phyloP scores from a whole-genome alignment of 2,797 vertebrate species.

The Serranus cabrilla region DNA sequence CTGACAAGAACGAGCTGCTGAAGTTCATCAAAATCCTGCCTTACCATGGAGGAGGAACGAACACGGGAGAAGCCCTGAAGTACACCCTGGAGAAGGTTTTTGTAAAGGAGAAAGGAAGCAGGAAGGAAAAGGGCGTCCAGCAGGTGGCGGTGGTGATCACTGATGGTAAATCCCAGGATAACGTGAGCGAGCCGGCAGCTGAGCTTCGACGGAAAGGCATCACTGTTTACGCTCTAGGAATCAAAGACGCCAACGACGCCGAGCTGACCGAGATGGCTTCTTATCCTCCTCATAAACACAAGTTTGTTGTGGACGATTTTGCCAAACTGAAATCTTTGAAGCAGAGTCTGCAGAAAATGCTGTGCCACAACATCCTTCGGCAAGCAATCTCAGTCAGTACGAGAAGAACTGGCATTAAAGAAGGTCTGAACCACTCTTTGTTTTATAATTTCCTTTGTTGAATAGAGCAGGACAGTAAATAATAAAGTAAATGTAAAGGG shows the following conservation, averaged over 20 bases:
- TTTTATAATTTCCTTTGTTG: background rate
- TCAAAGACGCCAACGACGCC: slow-evolving; percentile 67
- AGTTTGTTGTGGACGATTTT: slow-evolving; percentile 81
- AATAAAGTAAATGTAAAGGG: background rate
- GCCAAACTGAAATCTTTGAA: slow-evolving; percentile 78
- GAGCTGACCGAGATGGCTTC: slow-evolving; percentile 85
- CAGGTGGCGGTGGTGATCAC: slow-evolving; percentile 89
- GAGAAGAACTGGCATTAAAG: slow-evolving; percentile 57
- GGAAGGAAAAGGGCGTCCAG: slow-evolving; percentile 75
- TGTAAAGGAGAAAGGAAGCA: slow-evolving; percentile 75
- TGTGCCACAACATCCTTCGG: slow-evolving; percentile 81
- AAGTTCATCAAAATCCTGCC: slow-evolving; percentile 85
- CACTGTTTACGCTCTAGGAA: slow-evolving; percentile 84
- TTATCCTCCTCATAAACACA: slow-evolving; percentile 82
- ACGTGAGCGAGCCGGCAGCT: slow-evolving; percentile 74
- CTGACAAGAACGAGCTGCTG: slow-evolving; percentile 78
- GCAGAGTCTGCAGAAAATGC: slow-evolving; percentile 77
- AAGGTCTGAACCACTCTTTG: slow-evolving; percentile 78
- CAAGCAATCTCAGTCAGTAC: slow-evolving; percentile 34
- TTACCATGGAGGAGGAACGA: slow-evolving; percentile 74
- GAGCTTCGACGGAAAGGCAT: slow-evolving; percentile 79
- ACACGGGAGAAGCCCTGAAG: slow-evolving; percentile 84
- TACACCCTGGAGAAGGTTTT: slow-evolving; percentile 82
- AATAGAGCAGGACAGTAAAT: no score
- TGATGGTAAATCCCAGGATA: slow-evolving; percentile 82